Base-by-base conservation (phyloP, 2,797 vertebrate species). In the Crenichthys baileyi region DNA sequence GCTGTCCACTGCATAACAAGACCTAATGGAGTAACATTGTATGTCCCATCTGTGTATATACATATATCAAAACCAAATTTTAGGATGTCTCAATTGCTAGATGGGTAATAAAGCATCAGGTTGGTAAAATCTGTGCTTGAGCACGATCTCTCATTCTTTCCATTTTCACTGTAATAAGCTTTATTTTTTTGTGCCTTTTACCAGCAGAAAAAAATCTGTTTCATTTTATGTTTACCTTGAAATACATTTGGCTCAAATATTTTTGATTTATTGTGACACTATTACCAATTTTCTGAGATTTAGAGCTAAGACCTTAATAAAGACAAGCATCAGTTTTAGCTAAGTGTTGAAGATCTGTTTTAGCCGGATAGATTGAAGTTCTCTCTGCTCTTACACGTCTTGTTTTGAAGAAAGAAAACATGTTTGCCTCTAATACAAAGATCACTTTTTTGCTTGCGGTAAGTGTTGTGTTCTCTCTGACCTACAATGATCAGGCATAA, bases 221-320 rank as follows among this genome's bases (percentile, higher is more conserved):
- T 75, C 41, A 44, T n/a, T 2, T 29, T 70, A 51, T 79, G 68
- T 56, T 79, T 41, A 67, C 76, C 73, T 41, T 22, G 16, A 82
- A 79, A 81, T 46, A 53, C 16, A 9, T 72, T 67, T 18, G 18
- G 60, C 50, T 24, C 13, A 0, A 41, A 58, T 48, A 20, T 24
- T 39, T 75, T 56, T 68, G 39, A 82, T 56, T 44, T 77, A 68
- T 26, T 22, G 76, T 67, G 29, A 73, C 12, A 0, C 53, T 63
- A 78, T 88, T 81, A 22, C 22, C 74, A 79, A 83, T 89, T 82
- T 65, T 0, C 56, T 80, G 55, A 53, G 67, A 87, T 80, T 72
- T 68, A n/a, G 75, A 70, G 18, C 20, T 24, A 68, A 73, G 58
- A 51, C 18, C 50, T 75, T 70, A 41, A 41, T 39, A 20, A 46